These are phyloP conservation scores for Triplophysa bombifrons DNA, from an alignment of 2,797 vertebrate species.

Conservation along the genomic window DNA sequence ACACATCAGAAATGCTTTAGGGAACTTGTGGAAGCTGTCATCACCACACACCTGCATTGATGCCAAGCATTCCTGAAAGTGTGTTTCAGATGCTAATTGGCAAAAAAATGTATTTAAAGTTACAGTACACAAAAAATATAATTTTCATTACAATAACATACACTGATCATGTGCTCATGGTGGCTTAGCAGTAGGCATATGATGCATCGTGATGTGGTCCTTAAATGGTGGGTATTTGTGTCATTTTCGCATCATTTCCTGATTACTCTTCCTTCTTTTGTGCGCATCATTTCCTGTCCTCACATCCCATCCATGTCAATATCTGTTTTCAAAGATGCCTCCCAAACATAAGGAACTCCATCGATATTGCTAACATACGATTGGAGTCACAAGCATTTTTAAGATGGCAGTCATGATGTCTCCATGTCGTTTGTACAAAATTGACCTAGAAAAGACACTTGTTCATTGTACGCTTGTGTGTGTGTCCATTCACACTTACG, in stretches of 20 bases:
- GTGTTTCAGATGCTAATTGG: background rate
- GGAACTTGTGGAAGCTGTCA: background rate
- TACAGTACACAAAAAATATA: background rate
- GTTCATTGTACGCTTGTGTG: background rate
- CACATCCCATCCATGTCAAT: background rate
- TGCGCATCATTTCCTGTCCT: constrained; percentile 1
- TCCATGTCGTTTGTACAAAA: background rate
- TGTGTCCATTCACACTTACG: background rate
- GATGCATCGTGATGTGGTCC: background rate
- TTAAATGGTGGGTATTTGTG: background rate
- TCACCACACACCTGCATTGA: background rate
- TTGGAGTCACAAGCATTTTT: background rate
- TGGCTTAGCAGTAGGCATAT: background rate
- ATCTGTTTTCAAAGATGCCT: background rate
- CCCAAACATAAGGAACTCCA: too few species aligned
- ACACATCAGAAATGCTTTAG: constrained; percentile 19
- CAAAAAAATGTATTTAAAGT: background rate
- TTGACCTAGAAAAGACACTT: background rate
- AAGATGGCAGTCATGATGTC: background rate
- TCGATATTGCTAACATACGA: background rate
- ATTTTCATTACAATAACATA: background rate
- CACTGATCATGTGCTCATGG: background rate
- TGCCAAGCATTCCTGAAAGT: background rate
- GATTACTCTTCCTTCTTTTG: background rate
- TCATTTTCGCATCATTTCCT: background rate